phyloP scores from a whole-genome alignment of 2,888 invertebrate genomes.

The Lagria hirta region DNA sequence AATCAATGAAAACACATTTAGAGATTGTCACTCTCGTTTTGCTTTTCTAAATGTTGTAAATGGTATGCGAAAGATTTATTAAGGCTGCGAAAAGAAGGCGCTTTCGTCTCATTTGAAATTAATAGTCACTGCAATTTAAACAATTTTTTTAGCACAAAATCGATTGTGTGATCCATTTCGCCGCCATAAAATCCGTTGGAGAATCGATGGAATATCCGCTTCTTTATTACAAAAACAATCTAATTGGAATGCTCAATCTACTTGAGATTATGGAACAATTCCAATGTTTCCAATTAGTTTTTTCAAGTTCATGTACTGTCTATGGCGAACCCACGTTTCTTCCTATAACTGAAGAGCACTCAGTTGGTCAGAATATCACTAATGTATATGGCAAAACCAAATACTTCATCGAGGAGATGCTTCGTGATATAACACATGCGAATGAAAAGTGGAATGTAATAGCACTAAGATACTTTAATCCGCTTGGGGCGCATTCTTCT shows the following conservation, averaged over 20 bases:
- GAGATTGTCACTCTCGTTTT: too few species aligned
- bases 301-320: conserved; percentile 89
- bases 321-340: conserved; percentile 87
- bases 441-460: conserved; percentile 94
- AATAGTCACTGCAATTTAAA: too few species aligned
- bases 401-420: conserved; percentile 93
- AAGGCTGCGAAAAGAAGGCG: too few species aligned
- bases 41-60: too few species aligned
- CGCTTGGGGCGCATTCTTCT: conserved; percentile 91
- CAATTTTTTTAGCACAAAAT: conserved; percentile 86
- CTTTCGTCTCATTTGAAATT: too few species aligned
- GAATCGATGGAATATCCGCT: conserved; percentile 93
- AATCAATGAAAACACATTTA: too few species aligned
- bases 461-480: conserved; percentile 92
- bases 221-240: conserved; percentile 91
- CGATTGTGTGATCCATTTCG: conserved; percentile 95
- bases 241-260: conserved; percentile 89
- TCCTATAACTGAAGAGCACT: conserved; percentile 88
- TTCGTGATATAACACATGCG: conserved; percentile 77
- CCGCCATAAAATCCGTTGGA: conserved; percentile 94
- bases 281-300: conserved; percentile 81
- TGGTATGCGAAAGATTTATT: too few species aligned
- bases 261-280: conserved; percentile 87
- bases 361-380: conserved; percentile 88
- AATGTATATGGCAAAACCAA: conserved; percentile 92